These are phyloP conservation scores for Rotaria macrura DNA, from an alignment of 2,888 invertebrate genomes.

Conservation along the genomic window DNA sequence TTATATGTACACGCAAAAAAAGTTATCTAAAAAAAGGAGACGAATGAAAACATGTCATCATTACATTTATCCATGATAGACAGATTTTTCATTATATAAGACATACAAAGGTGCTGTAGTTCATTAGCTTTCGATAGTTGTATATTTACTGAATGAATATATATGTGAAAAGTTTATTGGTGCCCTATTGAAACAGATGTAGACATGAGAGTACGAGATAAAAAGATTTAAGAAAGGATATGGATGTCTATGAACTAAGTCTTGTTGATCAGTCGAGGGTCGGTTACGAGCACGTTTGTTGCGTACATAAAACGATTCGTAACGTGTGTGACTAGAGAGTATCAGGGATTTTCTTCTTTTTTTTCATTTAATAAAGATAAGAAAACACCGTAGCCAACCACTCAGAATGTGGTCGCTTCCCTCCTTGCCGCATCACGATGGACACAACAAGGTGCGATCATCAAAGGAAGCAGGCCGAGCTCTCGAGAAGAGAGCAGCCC, in stretches of 20 bases:
- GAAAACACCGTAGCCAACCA: not conserved
- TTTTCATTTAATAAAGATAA: not conserved
- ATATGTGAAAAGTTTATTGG: no score
- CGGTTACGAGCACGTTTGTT: not conserved
- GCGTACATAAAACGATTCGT: not conserved
- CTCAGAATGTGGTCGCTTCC: constrained; percentile 21
- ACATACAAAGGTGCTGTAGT: no score
- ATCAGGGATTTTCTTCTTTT: not conserved
- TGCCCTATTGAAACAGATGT: no score
- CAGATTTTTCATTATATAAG: no score
- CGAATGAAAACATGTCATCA: not conserved
- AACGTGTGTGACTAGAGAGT: not conserved
- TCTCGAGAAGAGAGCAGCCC: constrained; percentile 21
- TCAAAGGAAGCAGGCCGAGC: constrained; percentile 22
- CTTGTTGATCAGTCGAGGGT: not conserved
- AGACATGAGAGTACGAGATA: not conserved
- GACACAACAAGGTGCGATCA: constrained; percentile 16
- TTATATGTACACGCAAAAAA: no score
- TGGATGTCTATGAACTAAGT: not conserved
- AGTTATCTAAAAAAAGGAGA: not conserved
- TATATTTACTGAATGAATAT: no score
- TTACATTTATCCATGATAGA: no score
- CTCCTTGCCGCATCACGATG: not conserved
- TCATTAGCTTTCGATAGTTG: no score
- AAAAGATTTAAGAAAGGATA: not conserved